Evolutionary conservation across 2,797 vertebrate species (phyloP), one percentile per base, ranked within the genome.

Genomic region (Manis pentadactyla): DNA sequence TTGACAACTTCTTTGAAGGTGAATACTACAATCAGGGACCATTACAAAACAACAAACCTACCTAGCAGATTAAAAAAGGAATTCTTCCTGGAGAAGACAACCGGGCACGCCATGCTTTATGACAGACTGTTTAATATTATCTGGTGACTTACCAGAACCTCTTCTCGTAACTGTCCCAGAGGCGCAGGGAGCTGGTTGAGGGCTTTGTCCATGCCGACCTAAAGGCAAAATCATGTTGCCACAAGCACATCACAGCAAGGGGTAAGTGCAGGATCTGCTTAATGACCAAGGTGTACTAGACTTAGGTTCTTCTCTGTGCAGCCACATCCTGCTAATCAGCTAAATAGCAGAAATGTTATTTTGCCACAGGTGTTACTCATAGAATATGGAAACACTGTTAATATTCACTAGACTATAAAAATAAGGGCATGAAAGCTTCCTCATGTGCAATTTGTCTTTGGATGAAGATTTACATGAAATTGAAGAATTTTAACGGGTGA

Each of bases 201-300:
- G 87, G 99, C 99, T 98, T 99, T 99, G 98, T 99, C 99, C 99
- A 99, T 99, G 92, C 99, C 99, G 97, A 99, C 99, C 99, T 99
- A 96, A 95, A 98, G 37, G 87, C 27, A 92, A 98, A 98, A 97
- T 93, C 37, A 84, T 0, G 25, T 31, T 12, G 79, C 19, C 31
- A 97, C 93, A 97, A 1, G 96, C 21, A 79, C 46, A 71, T 78
- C 68, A 79, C 29, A 29, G 46, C 31, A 42, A 55, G 74, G 37
- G 68, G 18, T 15, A 34, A 69, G 13, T 7, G 78, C 63, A 21
- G 5, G 7, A 34, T 53, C 37, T 46, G 25, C 3, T 75, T 59
- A 77, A 73, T 14, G 21, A 93, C 13, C n/a, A 89, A 55, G 68
- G 57, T 7, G 29, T 4, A 57, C 42, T 23, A 66, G 51, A 79